Conservation (phyloP, 2,113 vertebrate species). For the Symphodus melops region DNA sequence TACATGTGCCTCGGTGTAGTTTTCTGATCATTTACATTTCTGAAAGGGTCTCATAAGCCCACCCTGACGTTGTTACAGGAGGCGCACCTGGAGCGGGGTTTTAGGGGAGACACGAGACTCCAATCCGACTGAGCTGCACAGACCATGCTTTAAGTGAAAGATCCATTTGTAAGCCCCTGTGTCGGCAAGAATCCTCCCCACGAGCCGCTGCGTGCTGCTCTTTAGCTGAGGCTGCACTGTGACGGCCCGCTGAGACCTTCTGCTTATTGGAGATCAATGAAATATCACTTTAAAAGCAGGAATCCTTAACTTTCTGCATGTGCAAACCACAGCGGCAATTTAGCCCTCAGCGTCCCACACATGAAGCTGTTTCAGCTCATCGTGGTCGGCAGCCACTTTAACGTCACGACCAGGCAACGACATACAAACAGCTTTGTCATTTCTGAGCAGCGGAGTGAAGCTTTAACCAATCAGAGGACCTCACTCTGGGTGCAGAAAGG, state of each 20-base stretch:
- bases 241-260: slow-evolving; percentile 10
- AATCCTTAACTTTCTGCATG: slow-evolving; percentile 24
- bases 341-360: slow-evolving; percentile 7
- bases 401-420: slow-evolving; percentile 21
- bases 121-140: not conserved
- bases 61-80: slow-evolving; percentile 14
- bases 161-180: slow-evolving; percentile 44
- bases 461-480: not conserved
- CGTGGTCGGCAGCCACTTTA: slow-evolving; percentile 15
- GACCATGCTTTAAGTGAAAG: slow-evolving; percentile 22
- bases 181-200: slow-evolving; percentile 15
- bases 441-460: not conserved
- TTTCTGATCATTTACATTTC: slow-evolving; percentile 36
- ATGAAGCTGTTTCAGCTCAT: slow-evolving; percentile 20
- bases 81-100: slow-evolving; percentile 4
- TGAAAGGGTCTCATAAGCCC: slow-evolving; percentile 14
- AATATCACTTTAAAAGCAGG: slow-evolving; percentile 31
- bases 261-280: slow-evolving; percentile 42
- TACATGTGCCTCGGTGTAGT: slow-evolving; percentile 8
- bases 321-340: not conserved
- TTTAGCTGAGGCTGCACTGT: slow-evolving; percentile 47
- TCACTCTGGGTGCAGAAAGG: not conserved
- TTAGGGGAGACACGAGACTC: slow-evolving; percentile 19
- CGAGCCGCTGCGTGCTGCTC: slow-evolving; percentile 24
- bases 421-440: slow-evolving; percentile 21